Conservation (phyloP, 2,113 vertebrate genomes). For the Lagopus muta region DNA sequence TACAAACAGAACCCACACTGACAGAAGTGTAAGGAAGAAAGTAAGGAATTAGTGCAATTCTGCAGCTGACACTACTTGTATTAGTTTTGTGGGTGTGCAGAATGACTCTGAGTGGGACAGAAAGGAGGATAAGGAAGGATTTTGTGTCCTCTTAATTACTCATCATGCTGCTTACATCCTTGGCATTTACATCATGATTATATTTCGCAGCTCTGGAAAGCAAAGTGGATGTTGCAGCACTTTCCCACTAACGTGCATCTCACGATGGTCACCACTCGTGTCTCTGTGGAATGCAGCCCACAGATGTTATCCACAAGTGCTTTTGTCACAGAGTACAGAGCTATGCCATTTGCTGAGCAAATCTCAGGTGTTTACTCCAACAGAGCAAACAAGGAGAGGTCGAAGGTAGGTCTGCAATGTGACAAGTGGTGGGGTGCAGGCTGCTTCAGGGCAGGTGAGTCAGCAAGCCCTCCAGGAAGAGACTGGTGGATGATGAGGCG, state of each 20-base stretch:
- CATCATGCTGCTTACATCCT: constrained; percentile 49
- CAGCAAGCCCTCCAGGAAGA: not conserved
- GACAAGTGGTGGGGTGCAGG: too few relatives aligned
- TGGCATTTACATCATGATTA: constrained; percentile 59
- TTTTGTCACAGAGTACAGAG: not conserved
- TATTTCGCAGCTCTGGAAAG: constrained; percentile 58
- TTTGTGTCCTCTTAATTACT: constrained; percentile 54
- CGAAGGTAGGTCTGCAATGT: not conserved
- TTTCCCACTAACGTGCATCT: constrained; percentile 56
- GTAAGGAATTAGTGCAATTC: constrained; percentile 37
- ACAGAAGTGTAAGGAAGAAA: constrained; percentile 40
- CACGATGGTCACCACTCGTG: constrained; percentile 46
- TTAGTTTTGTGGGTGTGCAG: constrained; percentile 61
- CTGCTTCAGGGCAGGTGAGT: too few relatives aligned
- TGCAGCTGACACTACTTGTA: constrained; percentile 37
- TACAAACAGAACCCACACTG: constrained; percentile 14
- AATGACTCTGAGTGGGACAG: constrained; percentile 50
- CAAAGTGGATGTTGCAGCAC: constrained; percentile 60
- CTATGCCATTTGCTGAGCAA: constrained; percentile 13
- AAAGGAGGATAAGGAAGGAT: constrained; percentile 46
- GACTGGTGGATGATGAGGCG: not conserved
- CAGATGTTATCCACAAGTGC: constrained; percentile 41
- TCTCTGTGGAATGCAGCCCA: constrained; percentile 1
- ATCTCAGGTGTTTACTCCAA: not conserved
- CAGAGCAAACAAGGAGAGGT: not conserved